Percentiles rank a stretch among this genome's conserved stretches.
Conservation (phyloP, 2,113 vertebrate genomes). For the Xiphophorus hellerii region DNA sequence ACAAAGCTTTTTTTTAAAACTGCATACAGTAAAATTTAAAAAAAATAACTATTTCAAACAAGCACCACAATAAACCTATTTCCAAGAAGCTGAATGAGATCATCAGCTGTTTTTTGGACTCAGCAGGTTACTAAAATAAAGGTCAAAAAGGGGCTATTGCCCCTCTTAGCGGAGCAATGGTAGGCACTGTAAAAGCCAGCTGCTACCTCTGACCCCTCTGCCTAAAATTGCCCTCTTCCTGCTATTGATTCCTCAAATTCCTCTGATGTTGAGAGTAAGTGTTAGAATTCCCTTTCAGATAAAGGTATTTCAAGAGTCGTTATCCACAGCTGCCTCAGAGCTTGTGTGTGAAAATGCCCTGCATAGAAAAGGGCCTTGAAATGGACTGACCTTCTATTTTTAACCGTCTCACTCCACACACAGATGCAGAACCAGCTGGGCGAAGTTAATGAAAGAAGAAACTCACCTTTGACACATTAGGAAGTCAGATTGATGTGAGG, state of each 20-base stretch:
- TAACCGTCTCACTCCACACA: constrained; percentile 7
- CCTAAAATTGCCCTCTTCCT: constrained; percentile 44
- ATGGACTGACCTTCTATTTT: constrained; percentile 12
- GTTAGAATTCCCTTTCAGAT: constrained; percentile 70
- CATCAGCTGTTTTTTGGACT: neutral
- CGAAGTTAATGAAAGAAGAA: neutral
- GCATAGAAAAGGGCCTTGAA: neutral
- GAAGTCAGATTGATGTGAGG: constrained; percentile 35
- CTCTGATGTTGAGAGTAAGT: constrained; percentile 64
- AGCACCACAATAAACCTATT: neutral
- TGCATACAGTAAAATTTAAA: too few relatives aligned
- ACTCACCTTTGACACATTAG: constrained; percentile 14
- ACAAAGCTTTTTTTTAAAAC: too few relatives aligned
- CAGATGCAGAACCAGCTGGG: constrained; percentile 16
- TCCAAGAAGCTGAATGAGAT: neutral
- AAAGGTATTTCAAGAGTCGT: constrained; percentile 60
- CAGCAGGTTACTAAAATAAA: constrained; percentile 19
- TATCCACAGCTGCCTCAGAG: constrained; percentile 31
- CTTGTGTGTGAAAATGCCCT: constrained; percentile 52
- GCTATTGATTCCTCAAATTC: constrained; percentile 68
- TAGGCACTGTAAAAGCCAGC: constrained; percentile 36
- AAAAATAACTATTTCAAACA: neutral
- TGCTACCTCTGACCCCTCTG: constrained; percentile 69
- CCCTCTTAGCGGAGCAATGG: constrained; percentile 47
- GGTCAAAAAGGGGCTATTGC: constrained; percentile 55